A percentile compares a stretch with the other conserved stretches of the same genome.
Conservation (phyloP, 2,113 vertebrate species). For the Nesoenas mayeri region DNA sequence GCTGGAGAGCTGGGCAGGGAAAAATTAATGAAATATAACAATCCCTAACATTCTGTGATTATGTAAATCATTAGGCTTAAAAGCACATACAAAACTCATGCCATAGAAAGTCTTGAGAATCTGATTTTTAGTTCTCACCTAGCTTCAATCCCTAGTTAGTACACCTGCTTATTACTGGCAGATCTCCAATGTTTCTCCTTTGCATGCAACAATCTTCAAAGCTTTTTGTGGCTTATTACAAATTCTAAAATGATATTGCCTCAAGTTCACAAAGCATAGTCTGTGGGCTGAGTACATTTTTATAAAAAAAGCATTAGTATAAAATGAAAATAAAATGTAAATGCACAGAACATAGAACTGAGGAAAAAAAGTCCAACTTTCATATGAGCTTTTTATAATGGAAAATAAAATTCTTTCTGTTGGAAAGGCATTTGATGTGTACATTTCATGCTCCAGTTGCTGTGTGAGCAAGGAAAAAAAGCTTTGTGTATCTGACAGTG, state of each 20-base stretch:
- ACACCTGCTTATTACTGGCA: neutral
- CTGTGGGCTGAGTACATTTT: neutral
- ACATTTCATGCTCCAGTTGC: constrained; percentile 25
- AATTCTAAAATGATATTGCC: neutral
- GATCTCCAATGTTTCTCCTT: neutral
- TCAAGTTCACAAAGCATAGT: neutral
- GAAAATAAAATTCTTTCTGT: neutral
- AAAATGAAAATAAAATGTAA: constrained; percentile 21
- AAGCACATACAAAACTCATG: neutral
- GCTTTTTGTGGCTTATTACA: neutral
- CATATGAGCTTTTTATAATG: neutral
- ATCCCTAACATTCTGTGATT: too few relatives aligned
- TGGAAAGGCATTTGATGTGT: neutral
- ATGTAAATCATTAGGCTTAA: neutral
- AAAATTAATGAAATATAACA: too few relatives aligned
- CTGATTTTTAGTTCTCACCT: neutral
- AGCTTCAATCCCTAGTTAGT: neutral
- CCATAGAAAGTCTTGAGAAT: neutral
- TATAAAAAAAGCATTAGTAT: neutral
- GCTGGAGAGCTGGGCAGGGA: too few relatives aligned
- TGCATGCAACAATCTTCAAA: neutral
- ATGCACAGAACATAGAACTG: neutral
- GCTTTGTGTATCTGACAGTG: neutral
- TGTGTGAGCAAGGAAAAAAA: neutral
- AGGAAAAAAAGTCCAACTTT: neutral